Conservation (phyloP, 1,140 invertebrate genomes). For the Macrobrachium nipponense region DNA sequence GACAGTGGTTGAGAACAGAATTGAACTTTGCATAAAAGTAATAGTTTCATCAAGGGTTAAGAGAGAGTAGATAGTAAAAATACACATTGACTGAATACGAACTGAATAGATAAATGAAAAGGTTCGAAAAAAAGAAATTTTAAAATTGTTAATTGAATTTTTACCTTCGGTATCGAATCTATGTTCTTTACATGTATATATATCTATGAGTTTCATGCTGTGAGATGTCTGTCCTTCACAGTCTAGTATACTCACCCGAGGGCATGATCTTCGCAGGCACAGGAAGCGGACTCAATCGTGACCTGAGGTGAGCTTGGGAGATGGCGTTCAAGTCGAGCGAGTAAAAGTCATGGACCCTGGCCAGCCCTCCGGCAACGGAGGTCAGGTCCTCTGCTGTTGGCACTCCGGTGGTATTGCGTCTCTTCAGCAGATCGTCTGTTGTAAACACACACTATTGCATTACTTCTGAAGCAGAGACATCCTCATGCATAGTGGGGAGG, state of each 20-base stretch:
- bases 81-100: no score
- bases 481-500: no score
- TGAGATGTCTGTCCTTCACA: no score
- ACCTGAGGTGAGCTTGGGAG: conserved; percentile 8
- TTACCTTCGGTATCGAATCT: not conserved
- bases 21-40: no score
- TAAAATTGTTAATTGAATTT: not conserved
- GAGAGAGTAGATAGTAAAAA: no score
- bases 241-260: not conserved
- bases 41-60: no score
- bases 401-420: not conserved
- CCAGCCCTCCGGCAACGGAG: not conserved
- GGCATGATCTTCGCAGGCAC: not conserved
- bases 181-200: not conserved
- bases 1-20: no score
- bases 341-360: conserved; percentile 36
- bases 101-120: no score
- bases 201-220: no score
- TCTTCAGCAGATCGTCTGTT: not conserved
- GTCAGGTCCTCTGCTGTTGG: conserved; percentile 15
- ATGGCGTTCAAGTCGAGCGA: conserved; percentile 23
- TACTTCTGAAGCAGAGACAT: not conserved
- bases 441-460: not conserved
- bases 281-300: not conserved
- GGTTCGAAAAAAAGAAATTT: no score